Evolutionary conservation across 2,797 vertebrate species (phyloP), one percentile per base, ranked within the genome.

Genomic region (Dermochelys coriacea): DNA sequence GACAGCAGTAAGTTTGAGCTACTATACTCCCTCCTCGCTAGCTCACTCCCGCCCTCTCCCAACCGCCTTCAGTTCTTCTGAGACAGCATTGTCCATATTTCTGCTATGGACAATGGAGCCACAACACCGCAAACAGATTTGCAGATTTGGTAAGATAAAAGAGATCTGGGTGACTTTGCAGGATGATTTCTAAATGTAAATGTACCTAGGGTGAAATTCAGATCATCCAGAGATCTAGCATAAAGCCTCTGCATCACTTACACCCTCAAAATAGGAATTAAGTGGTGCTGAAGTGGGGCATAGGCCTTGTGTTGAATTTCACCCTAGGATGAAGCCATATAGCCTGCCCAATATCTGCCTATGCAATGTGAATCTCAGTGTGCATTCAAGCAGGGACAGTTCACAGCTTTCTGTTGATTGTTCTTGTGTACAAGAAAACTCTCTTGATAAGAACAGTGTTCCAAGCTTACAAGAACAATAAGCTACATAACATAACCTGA

Each of bases 361-460:
- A 15, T 49, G 27, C 45, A 31, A 7, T 61, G 59, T 34, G 59
- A 8, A 31, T 31, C 15, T 51, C n/a, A 82, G 55, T 47, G 5
- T 0, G 10, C 29, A 50, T 71, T 91, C 86, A 16, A 41, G 41
- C 5, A 0, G 41, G 51, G n/a, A 77, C 59, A 21, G 4, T 21
- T 18, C 11, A 50, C 57, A 19, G 34, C 61, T 71, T 61, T 61
- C 27, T 61, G 29, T 61, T 15, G 57, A 61, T 31, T 31, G 29
- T 0, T 0, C 23, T 37, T 80, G 21, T 1, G 0, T 1, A 2
- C 0, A 0, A 61, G 50, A 86, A 75, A 50, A 25, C 55, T 0
- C 0, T 4, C 49, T 25, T 12, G 29, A 3, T 49, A 1, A 1
- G 57, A 87, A 51, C 68, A 29, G 0, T 2, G 10, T 15, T 45